Percentiles rank a stretch among this genome's conserved stretches.
Conservation (phyloP, 2,113 vertebrate species). For the Rhegmatorhina hoffmannsi region DNA sequence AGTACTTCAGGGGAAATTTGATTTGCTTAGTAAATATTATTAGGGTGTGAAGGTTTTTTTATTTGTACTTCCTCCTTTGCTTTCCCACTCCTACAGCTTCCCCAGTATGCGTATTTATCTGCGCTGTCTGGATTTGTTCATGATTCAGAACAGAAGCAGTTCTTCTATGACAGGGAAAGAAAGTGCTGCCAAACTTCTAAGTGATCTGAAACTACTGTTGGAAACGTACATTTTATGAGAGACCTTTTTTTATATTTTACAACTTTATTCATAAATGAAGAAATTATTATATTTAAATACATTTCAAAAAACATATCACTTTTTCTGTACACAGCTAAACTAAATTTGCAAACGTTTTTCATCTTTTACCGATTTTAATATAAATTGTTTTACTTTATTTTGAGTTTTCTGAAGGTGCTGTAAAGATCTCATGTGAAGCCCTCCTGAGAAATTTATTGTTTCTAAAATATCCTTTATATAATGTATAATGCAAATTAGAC, state of each 20-base stretch:
- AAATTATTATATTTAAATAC: neutral
- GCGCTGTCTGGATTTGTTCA: neutral
- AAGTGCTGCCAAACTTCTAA: neutral
- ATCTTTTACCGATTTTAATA: neutral
- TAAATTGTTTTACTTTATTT: neutral
- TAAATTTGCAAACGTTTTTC: neutral
- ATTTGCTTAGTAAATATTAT: neutral
- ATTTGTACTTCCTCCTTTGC: neutral
- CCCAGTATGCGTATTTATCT: neutral
- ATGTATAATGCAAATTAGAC: neutral
- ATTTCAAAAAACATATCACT: neutral
- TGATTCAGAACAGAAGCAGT: neutral
- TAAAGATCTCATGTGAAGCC: neutral
- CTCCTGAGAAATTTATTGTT: neutral
- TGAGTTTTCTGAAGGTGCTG: neutral
- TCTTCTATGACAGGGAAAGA: neutral
- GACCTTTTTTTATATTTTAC: neutral
- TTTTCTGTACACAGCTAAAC: neutral
- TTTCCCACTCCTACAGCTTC: neutral
- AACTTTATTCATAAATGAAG: neutral
- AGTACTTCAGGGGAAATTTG: neutral
- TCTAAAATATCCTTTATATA: neutral
- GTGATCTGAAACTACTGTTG: neutral
- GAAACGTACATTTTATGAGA: neutral
- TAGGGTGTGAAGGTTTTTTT: fast-evolving